These are phyloP conservation scores for Malthinus seriepunctatus DNA, from an alignment of 2,888 invertebrate species.

Conservation along the genomic window DNA sequence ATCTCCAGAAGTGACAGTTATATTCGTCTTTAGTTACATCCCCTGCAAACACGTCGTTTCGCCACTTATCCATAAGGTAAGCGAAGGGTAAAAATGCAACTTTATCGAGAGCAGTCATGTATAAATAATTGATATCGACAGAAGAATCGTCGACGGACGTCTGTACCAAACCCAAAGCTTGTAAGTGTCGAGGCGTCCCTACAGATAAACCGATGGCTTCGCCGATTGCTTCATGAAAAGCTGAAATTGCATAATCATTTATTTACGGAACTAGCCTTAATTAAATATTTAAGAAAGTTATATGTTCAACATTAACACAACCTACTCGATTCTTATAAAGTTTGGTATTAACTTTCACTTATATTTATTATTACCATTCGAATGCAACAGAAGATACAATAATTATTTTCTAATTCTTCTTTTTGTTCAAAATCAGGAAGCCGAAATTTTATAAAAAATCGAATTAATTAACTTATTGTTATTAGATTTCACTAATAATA, in stretches of 20 bases:
- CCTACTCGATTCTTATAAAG: constrained; percentile 5
- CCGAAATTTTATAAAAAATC: not conserved
- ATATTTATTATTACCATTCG: constrained; percentile 16
- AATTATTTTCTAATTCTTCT: constrained; percentile 19
- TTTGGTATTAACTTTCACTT: constrained; percentile 20
- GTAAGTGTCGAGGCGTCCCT: constrained; percentile 81
- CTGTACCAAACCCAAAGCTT: constrained; percentile 79
- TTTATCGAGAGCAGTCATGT: constrained; percentile 84
- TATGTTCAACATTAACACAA: not conserved
- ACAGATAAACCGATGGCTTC: constrained; percentile 87
- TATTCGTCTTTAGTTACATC: constrained; percentile 74
- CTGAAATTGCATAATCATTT: constrained; percentile 53
- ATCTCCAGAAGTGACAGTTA: constrained; percentile 87
- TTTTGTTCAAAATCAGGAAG: not conserved
- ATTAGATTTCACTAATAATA: too few relatives aligned
- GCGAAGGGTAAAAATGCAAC: constrained; percentile 83
- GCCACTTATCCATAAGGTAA: constrained; percentile 81
- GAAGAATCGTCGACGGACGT: constrained; percentile 80
- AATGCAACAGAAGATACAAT: constrained; percentile 21
- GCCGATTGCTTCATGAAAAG: constrained; percentile 92
- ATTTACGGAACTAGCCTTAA: constrained; percentile 13
- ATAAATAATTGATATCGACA: constrained; percentile 84
- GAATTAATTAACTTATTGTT: too few relatives aligned
- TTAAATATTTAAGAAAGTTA: constrained; percentile 16
- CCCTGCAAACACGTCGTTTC: constrained; percentile 83